These are phyloP conservation scores for Cyclophora punctaria DNA, from an alignment of 2,888 invertebrate genomes.

Conservation along the genomic window DNA sequence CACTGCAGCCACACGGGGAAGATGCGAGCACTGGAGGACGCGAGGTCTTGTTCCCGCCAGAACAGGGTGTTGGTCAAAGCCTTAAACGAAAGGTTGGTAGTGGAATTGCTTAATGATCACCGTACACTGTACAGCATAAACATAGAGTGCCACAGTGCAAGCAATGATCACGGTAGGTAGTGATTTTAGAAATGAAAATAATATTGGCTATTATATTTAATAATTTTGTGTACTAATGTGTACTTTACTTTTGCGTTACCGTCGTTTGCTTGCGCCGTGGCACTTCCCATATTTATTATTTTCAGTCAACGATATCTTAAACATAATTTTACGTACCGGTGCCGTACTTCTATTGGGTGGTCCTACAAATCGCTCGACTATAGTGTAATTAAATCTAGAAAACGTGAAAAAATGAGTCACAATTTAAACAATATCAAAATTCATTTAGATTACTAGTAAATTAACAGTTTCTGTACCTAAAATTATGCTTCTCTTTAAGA, in stretches of 20 bases:
- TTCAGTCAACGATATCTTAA: too few relatives aligned
- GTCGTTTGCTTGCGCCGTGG: too few relatives aligned
- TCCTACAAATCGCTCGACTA: constrained; percentile 59
- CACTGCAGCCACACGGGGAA: constrained; percentile 55
- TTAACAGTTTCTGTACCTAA: constrained; percentile 33
- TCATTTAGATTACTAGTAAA: neutral
- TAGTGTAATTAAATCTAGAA: constrained; percentile 54
- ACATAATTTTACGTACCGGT: constrained; percentile 30
- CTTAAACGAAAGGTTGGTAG: constrained; percentile 19
- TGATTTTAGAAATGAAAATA: too few relatives aligned
- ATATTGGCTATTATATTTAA: too few relatives aligned
- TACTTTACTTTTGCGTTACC: too few relatives aligned
- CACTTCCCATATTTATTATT: too few relatives aligned
- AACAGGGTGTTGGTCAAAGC: constrained; percentile 52
- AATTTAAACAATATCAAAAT: too few relatives aligned
- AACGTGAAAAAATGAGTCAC: neutral
- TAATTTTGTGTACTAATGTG: too few relatives aligned
- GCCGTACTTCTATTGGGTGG: constrained; percentile 48
- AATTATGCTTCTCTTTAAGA: constrained; percentile 50
- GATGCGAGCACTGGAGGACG: constrained; percentile 51
- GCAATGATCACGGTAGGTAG: too few relatives aligned
- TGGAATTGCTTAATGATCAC: too few relatives aligned
- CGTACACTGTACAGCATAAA: too few relatives aligned
- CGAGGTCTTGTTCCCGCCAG: constrained; percentile 59
- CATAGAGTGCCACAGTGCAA: too few relatives aligned